Evolutionary conservation across 2,113 vertebrate genomes (phyloP).

Genomic region (Pantherophis guttatus): DNA sequence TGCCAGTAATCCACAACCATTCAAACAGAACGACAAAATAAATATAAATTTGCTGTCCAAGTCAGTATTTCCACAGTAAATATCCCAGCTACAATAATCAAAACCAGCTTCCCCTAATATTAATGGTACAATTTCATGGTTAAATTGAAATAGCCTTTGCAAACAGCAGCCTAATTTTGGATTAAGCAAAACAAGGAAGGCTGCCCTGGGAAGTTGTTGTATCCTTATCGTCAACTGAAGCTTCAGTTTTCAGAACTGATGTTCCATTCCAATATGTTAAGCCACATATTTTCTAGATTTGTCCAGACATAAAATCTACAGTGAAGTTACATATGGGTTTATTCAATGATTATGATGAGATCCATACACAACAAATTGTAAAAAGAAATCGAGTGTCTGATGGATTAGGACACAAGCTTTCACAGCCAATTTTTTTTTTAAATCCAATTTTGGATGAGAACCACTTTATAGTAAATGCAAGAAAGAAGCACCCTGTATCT

Average conservation of each 20-base stretch:
- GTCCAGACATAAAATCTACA: neutral
- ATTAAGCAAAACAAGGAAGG: neutral
- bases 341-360: neutral
- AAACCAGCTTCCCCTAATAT: neutral
- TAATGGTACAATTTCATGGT: neutral
- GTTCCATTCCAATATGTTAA: neutral
- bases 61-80: neutral
- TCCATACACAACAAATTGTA: neutral
- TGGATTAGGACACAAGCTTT: neutral
- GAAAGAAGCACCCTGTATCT: neutral
- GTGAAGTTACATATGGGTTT: neutral
- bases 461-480: neutral
- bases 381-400: neutral
- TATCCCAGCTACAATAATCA: neutral
- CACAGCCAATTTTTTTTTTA: neutral
- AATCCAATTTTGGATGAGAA: neutral
- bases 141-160: neutral
- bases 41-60: neutral
- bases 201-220: neutral
- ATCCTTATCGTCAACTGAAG: neutral
- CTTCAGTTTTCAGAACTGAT: neutral
- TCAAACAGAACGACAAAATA: conserved; percentile 5
- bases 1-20: neutral
- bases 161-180: neutral
- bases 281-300: neutral